Base-by-base conservation (phyloP, 2,113 vertebrate genomes). In the Corythornis vintsioides region DNA sequence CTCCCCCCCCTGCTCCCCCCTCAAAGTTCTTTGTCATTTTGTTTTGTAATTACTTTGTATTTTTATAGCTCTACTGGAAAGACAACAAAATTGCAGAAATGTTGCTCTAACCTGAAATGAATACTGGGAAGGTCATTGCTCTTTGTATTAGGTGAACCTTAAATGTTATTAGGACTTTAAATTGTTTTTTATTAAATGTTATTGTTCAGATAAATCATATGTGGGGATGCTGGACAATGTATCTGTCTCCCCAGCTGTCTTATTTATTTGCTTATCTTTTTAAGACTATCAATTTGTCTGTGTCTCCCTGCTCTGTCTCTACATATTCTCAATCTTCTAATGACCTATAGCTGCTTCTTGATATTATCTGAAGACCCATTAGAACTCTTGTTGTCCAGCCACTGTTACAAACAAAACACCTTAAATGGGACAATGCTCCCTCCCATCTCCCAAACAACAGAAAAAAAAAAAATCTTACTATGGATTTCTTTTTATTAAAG, bases 401-500 rank as follows among this genome's bases (percentile, higher is more conserved):
- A 83, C 83, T 82, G 50, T 59, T 84, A 84, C 65, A 88, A 69
- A 91, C 78, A 85, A 88, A 91, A 74, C 56, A 56, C 69, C 33
- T 81, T 78, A 86, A 82, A 71, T 29, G 77, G 83, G 84, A 47
- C 74, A 87, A 60, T 0, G 0, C 69, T 90, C 80, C 40, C 59
- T 60, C 45, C 45, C 80, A 48, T 38, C 89, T 95, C 82, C 79
- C 70, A 50, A 76, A 65, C 50, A 76, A 74, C 89, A 93, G 50
- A 75, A 69, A 91, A 72, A 69, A 91, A 95, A 35, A 35, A 35
- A 7, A 86, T 72, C 91, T 65, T 91, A 71, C 90, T 90, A 91
- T 95, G 85, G 96, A 96, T 94, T 93, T 92, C 79, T 90, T 93
- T 93, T 96, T 94, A 96, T 96, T 96, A 96, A 96, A 96, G 94